Percentiles rank a stretch among this genome's conserved stretches.
These are phyloP conservation scores for Tenthredo livida DNA, from an alignment of 2,888 invertebrate genomes.

Conservation along the genomic window DNA sequence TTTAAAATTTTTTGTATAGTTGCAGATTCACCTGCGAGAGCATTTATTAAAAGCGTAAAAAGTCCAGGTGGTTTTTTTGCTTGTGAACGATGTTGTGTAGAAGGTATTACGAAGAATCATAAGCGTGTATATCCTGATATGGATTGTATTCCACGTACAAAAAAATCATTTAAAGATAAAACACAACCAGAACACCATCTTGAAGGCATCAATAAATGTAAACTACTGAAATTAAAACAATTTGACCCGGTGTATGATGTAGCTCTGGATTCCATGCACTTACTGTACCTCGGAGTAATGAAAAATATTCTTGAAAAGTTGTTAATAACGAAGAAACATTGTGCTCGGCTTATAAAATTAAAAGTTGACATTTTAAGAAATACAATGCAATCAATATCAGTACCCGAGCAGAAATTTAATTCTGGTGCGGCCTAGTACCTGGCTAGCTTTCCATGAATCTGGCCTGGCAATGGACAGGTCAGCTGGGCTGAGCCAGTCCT, in stretches of 20 bases:
- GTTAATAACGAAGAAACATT: background rate
- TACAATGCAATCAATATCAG: no score
- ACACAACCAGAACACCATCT: constrained; percentile 34
- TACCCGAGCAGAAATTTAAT: no score
- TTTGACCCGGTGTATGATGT: no score
- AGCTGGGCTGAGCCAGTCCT: no score
- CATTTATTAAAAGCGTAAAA: constrained; percentile 32
- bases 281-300: no score
- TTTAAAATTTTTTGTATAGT: constrained; percentile 44
- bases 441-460: no score
- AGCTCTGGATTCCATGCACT: no score
- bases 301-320: background rate
- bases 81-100: constrained; percentile 36
- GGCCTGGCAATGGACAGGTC: no score
- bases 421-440: no score
- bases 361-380: no score
- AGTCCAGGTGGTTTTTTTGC: constrained; percentile 38
- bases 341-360: no score
- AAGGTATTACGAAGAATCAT: background rate
- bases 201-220: background rate
- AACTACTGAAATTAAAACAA: no score
- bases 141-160: constrained; percentile 28
- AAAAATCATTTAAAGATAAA: constrained; percentile 31
- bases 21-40: constrained; percentile 43
- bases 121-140: constrained; percentile 30